Evolutionary conservation across 2,797 vertebrate genomes (phyloP).

Genomic region (Scolopax rusticola): DNA sequence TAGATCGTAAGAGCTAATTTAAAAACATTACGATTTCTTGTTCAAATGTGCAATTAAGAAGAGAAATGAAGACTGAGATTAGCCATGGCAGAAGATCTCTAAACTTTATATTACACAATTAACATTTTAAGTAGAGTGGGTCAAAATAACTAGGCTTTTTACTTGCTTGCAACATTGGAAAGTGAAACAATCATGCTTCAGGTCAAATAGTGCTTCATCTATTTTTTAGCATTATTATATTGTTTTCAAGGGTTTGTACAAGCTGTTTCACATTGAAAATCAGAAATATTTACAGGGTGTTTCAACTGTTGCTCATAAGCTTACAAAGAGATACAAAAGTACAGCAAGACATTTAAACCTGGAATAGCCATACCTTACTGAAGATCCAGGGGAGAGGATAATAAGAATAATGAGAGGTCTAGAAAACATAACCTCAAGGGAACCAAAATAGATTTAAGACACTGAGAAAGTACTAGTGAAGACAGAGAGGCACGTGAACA

Average conservation of each 20-base stretch:
- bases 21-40: constrained; percentile 48
- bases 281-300: not conserved
- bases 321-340: not conserved
- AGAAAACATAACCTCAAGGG: not conserved
- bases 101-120: constrained; percentile 66
- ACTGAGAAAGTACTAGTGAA: not conserved
- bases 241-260: not conserved
- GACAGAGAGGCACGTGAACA: not conserved
- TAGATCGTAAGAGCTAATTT: constrained; percentile 41
- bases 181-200: not conserved
- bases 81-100: constrained; percentile 54
- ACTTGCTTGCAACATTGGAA: not conserved
- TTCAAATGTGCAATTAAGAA: constrained; percentile 65
- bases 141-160: constrained; percentile 31
- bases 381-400: not conserved
- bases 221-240: constrained; percentile 27
- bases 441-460: not conserved
- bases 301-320: not conserved
- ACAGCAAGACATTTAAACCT: fast-evolving
- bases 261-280: not conserved
- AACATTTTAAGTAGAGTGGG: constrained; percentile 55
- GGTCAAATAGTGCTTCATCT: constrained; percentile 56
- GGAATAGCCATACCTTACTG: not conserved
- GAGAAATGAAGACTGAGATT: constrained; percentile 63
- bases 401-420: not conserved